These are phyloP conservation scores for Ptyas mucosa DNA, from an alignment of 2,113 vertebrate genomes.

Conservation along the genomic window DNA sequence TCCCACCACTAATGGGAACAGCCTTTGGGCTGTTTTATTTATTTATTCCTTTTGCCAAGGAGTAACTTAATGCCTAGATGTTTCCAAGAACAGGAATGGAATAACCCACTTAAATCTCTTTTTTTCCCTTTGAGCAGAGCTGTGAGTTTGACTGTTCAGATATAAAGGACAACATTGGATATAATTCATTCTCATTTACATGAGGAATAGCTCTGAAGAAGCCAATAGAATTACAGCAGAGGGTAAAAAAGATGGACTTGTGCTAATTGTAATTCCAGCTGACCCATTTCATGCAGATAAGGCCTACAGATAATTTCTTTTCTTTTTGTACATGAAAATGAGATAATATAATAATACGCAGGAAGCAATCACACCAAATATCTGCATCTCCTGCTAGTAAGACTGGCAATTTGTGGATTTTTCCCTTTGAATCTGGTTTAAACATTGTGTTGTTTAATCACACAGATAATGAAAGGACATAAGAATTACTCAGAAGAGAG, in stretches of 20 bases:
- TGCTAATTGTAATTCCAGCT: slow-evolving; percentile 27
- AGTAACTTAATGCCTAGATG: background rate
- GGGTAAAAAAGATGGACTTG: background rate
- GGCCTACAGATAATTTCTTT: slow-evolving; percentile 37
- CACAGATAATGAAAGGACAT: slow-evolving; percentile 39
- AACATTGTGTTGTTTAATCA: slow-evolving; percentile 54
- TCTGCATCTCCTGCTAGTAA: slow-evolving; percentile 6
- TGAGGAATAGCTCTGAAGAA: slow-evolving; percentile 11
- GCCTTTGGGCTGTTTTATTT: background rate
- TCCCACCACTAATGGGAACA: accelerated
- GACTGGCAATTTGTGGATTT: background rate
- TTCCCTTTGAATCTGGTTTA: slow-evolving; percentile 15
- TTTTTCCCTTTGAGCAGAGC: background rate
- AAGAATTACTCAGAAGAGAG: slow-evolving; percentile 33
- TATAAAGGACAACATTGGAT: background rate
- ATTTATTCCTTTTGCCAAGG: background rate
- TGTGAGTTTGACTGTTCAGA: background rate
- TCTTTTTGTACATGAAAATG: slow-evolving; percentile 31
- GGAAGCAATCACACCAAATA: slow-evolving; percentile 36
- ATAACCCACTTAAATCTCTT: background rate
- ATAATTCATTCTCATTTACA: slow-evolving; percentile 6
- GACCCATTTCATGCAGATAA: slow-evolving; percentile 42
- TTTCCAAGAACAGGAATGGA: background rate
- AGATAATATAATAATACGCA: slow-evolving; percentile 29
- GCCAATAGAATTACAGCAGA: slow-evolving; percentile 4